phyloP scores from a whole-genome alignment of 2,888 invertebrate species.

The Chrysolina oricalcia region DNA sequence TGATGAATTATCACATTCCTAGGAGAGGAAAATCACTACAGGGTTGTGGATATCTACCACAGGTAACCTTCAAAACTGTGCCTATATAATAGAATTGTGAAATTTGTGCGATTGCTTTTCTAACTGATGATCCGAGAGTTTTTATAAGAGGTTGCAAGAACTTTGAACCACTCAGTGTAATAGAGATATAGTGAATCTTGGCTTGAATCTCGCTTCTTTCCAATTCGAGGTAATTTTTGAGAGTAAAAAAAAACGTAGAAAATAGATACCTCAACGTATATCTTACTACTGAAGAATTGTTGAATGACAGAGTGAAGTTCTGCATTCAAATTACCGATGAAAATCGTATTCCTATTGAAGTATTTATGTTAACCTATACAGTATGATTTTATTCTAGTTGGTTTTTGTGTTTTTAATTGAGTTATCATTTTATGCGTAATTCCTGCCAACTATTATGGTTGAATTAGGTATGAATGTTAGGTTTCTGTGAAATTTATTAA shows the following conservation, averaged over 20 bases:
- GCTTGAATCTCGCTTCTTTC: conserved; percentile 9
- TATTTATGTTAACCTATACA: conserved; percentile 5
- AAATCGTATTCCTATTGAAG: not conserved
- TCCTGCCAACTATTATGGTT: conserved; percentile 54
- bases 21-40: conserved; percentile 8
- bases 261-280: conserved; percentile 13
- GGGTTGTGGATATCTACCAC: conserved; percentile 13
- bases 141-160: conserved; percentile 10
- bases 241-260: not conserved
- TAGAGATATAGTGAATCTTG: conserved; percentile 2
- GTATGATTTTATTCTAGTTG: conserved; percentile 45
- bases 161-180: conserved; percentile 13
- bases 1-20: conserved; percentile 7
- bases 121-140: conserved; percentile 7
- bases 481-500: conserved; percentile 51
- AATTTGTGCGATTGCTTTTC: conserved; percentile 9
- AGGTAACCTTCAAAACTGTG: conserved; percentile 21
- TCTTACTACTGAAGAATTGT: not conserved
- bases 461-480: conserved; percentile 51
- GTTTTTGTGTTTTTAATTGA: conserved; percentile 50
- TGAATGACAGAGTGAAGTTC: not conserved
- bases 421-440: conserved; percentile 49
- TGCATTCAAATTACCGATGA: not conserved
- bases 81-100: conserved; percentile 8
- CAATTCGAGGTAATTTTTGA: not conserved